Evolutionary conservation across 2,797 vertebrate genomes (phyloP), one percentile per base, ranked within the genome.

Genomic region (Naso thynnoides): DNA sequence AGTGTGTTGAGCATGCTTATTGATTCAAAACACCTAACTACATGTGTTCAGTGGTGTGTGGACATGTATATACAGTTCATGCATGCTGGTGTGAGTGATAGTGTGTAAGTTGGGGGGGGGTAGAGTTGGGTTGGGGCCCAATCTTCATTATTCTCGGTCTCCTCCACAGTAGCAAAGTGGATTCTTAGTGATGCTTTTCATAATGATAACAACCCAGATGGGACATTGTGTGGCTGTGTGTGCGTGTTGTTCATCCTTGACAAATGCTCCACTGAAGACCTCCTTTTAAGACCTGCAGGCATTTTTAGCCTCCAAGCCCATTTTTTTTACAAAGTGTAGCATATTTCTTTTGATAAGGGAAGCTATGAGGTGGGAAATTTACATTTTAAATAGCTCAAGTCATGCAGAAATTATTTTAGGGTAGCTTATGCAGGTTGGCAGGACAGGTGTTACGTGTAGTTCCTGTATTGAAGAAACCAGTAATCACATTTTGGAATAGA

Each of bases 21-120:
- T 54, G 88, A 92, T 90, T 85, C 1, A 45, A 89, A 85, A 89
- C 85, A 77, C 76, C 76, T 41, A 81, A 61, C 69, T 74, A 81
- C 84, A 82, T 80, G 76, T 85, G 82, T 86, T 82, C 49, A 63
- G 5, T 33, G 39, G 39, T 63, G 76, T 76, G 70, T 70, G 77
- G 53, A 79, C 54, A 66, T 53, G 68, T 71, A 66, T 48, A 41
- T 76, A 76, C 47, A 66, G 68, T 71, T 23, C 65, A 61, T 73
- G 69, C 61, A 71, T 79, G 68, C 47, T 68, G 60, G 31, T 57
- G 69, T 66, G 53, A 67, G 65, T 60, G 62, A 70, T 57, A 59
- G 57, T 63, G 58, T 62, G 78, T 62, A 48, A 63, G 71, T 61
- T 55, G 76, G 49, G n/a, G n/a, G n/a, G n/a, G n/a, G n/a, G n/a